Conservation (phyloP, 2,888 invertebrate species). For the Agrotis segetum region DNA sequence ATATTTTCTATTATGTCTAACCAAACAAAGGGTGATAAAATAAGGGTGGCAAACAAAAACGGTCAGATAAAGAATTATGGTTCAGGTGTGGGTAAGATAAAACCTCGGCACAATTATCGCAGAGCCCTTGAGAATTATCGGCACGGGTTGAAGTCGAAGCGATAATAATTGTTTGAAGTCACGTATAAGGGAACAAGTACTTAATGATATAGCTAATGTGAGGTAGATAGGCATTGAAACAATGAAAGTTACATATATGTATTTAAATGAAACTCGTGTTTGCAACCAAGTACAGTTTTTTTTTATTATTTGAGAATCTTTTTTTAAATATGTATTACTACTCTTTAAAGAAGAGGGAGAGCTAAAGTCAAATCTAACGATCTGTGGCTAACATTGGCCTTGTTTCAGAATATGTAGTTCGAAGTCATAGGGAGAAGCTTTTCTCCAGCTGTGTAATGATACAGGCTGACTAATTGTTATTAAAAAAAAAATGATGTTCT, state of each 20-base stretch:
- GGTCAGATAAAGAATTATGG: constrained; percentile 61
- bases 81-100: constrained; percentile 47
- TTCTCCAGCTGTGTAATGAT: no score
- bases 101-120: constrained; percentile 51
- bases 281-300: not conserved
- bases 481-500: no score
- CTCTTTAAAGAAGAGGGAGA: no score
- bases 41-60: constrained; percentile 52
- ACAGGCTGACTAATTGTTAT: no score
- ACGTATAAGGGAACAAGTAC: constrained; percentile 29
- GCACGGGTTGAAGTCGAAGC: constrained; percentile 12
- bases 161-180: constrained; percentile 47
- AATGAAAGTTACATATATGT: constrained; percentile 16
- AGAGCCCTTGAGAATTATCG: constrained; percentile 54
- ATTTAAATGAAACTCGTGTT: not conserved
- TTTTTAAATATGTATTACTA: no score
- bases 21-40: constrained; percentile 63
- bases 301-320: no score
- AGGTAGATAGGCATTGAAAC: constrained; percentile 9
- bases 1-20: constrained; percentile 64
- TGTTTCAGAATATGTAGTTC: no score
- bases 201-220: constrained; percentile 7
- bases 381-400: no score
- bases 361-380: no score
- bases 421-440: no score